Base-by-base conservation (phyloP, 2,888 invertebrate species). In the Hydraecia micacea region DNA sequence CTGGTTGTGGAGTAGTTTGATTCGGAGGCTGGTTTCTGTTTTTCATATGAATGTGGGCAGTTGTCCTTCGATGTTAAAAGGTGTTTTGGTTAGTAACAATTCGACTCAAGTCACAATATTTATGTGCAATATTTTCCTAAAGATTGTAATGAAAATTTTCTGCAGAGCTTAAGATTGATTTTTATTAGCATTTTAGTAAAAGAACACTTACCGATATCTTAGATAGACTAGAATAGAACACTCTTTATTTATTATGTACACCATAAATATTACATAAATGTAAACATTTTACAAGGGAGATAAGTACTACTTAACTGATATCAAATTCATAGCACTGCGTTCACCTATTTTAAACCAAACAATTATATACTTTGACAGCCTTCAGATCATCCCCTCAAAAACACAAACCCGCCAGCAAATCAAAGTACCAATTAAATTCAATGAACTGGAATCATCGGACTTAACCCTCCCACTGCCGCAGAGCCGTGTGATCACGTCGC, bases 401-500 rank as follows among this genome's bases (percentile, higher is more conserved):
- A 55, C 62, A 76, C 58, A 71, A 58, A 75, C 21, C 63, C 49
- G 39, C 62, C 77, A 71, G 39, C 62, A 76, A 83, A 83, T 79
- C 86, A 86, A 83, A 85, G 73, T 76, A 77, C 78, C 84, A 85
- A 85, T 85, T 85, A 85, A 74, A 85, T 83, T 79, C 85, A 85
- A 85, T 85, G 83, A 80, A 83, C 76, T 58, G 73, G 60, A 83
- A 86, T 68, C 75, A 80, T 63, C 65, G 70, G 63, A 52, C 66
- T 67, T 76, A 67, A 75, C 81, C 83, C 79, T 58, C 55, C 63
- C 68, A 52, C 39, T 67, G 73, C 73, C 77, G 79, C 86, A 80
- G 73, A 80, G 77, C 78, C 76, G 82, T 84, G 86, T 88, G 91
- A 92, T 93, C 94, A 93, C 94, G 93, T 92, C 90, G 79, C 84